Percentiles rank a stretch among this genome's conserved stretches.
Conservation (phyloP, 2,888 invertebrate genomes). For the Oithona nana region DNA sequence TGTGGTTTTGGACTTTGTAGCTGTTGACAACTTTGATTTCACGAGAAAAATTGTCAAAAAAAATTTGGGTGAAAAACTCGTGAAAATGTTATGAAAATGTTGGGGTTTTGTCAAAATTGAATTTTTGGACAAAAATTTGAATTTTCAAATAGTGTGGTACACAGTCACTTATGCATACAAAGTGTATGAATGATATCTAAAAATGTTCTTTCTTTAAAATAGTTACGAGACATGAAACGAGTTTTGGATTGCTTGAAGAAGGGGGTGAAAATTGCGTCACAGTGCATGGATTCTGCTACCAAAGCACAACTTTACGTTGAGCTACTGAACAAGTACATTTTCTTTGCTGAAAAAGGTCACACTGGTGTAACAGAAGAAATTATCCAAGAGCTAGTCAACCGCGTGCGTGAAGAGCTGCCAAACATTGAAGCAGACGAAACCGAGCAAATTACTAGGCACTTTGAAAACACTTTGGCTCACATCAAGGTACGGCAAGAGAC, state of each 20-base stretch:
- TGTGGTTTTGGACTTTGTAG: background rate
- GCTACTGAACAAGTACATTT: constrained; percentile 76
- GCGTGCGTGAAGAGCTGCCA: constrained; percentile 79
- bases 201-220: constrained; percentile 21
- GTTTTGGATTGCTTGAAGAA: constrained; percentile 90
- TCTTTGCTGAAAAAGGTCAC: constrained; percentile 76
- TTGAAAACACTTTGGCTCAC: constrained; percentile 70
- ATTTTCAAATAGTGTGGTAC: too few species aligned
- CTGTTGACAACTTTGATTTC: background rate
- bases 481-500: constrained; percentile 31
- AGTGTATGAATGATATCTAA: background rate
- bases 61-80: too few species aligned
- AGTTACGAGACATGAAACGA: constrained; percentile 72
- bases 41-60: too few species aligned
- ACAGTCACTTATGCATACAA: background rate
- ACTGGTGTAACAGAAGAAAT: constrained; percentile 42
- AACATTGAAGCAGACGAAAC: constrained; percentile 88
- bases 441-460: constrained; percentile 87
- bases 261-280: constrained; percentile 79
- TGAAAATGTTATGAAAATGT: too few species aligned
- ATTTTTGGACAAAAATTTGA: too few species aligned
- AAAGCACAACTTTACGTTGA: constrained; percentile 92
- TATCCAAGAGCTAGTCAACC: constrained; percentile 57
- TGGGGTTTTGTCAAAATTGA: too few species aligned
- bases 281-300: constrained; percentile 91